Conservation (phyloP, 2,113 vertebrate species). For the Embiotoca jacksoni region DNA sequence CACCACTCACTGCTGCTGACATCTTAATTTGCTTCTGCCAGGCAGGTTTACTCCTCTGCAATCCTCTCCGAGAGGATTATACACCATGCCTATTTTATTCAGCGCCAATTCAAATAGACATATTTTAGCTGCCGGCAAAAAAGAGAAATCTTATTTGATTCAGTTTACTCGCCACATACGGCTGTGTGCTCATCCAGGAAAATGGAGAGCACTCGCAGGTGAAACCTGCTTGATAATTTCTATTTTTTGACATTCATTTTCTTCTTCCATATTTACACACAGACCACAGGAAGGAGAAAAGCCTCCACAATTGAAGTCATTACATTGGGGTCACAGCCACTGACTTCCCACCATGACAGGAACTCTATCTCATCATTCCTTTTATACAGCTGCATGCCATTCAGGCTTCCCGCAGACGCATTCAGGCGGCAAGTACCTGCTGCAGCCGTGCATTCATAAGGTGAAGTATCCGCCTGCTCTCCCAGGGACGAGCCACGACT, state of each 20-base stretch:
- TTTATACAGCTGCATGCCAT: conserved; percentile 47
- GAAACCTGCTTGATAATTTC: conserved; percentile 44
- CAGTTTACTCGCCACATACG: conserved; percentile 34
- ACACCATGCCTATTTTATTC: conserved; percentile 46
- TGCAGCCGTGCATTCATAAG: conserved; percentile 52
- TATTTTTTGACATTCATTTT: conserved; percentile 48
- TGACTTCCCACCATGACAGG: conserved; percentile 55
- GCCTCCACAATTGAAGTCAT: conserved; percentile 52
- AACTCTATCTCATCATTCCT: conserved; percentile 48
- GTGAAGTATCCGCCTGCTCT: conserved; percentile 58
- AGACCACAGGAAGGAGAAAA: conserved; percentile 36
- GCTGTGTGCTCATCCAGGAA: conserved; percentile 39
- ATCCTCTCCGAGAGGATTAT: conserved; percentile 49
- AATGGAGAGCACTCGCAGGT: conserved; percentile 46
- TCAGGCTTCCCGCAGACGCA: conserved; percentile 44
- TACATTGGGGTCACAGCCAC: conserved; percentile 49
- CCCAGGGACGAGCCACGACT: conserved; percentile 33
- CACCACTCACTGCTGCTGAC: conserved; percentile 53
- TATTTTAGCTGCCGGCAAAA: conserved; percentile 42
- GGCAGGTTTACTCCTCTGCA: conserved; percentile 49
- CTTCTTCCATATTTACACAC: conserved; percentile 31
- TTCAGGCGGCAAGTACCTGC: conserved; percentile 43
- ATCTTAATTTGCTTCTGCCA: conserved; percentile 57
- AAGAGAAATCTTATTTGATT: conserved; percentile 44
- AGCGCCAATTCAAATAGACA: conserved; percentile 39